Percentiles rank a stretch among this genome's conserved stretches.
Evolutionary conservation across 2,113 vertebrate species (phyloP).

Genomic region (Lampris megalopsis): DNA sequence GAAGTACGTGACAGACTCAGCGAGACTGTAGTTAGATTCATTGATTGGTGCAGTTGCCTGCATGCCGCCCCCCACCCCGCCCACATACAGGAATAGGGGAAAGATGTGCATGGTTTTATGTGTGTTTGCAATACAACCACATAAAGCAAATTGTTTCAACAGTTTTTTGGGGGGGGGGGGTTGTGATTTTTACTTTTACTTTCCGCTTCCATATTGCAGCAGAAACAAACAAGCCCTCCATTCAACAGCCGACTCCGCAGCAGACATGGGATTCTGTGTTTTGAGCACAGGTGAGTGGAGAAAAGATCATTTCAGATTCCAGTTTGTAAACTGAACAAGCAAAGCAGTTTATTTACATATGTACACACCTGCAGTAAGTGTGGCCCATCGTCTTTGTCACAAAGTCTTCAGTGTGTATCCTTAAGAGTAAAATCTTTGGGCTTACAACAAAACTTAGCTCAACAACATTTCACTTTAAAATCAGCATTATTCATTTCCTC

Average conservation of each 20-base stretch:
- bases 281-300: not conserved
- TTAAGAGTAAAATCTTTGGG: constrained; percentile 69
- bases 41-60: too few species aligned
- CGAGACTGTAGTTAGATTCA: too few species aligned
- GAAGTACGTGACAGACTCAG: not conserved
- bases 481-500: constrained; percentile 29
- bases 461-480: constrained; percentile 18
- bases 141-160: too few species aligned
- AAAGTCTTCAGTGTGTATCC: constrained; percentile 63
- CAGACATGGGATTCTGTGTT: not conserved
- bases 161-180: too few species aligned
- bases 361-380: constrained; percentile 48
- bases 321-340: constrained; percentile 78
- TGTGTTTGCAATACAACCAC: too few species aligned
- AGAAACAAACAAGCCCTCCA: too few species aligned
- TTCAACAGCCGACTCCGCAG: too few species aligned
- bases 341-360: constrained; percentile 81
- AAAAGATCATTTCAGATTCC: constrained; percentile 9
- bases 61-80: too few species aligned
- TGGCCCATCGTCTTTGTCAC: constrained; percentile 53
- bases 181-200: too few species aligned
- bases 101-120: too few species aligned
- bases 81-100: too few species aligned
- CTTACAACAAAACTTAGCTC: constrained; percentile 51
- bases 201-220: too few species aligned